Conservation (phyloP, 2,113 vertebrate genomes). For the Ceratotherium simum region DNA sequence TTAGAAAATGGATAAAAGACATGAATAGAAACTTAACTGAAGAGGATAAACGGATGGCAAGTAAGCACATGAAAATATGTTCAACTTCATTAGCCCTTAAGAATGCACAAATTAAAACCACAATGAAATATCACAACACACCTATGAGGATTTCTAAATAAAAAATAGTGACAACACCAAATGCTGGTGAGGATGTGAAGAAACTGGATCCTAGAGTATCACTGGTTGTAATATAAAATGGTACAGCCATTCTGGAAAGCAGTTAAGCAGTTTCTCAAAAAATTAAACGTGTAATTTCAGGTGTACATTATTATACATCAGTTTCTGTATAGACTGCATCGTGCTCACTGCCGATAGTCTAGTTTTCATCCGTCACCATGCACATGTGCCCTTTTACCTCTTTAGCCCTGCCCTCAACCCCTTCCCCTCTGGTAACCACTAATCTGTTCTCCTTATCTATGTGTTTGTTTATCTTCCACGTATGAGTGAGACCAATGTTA, state of each 20-base stretch:
- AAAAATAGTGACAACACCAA: background rate
- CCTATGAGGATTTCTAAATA: background rate
- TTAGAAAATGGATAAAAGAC: background rate
- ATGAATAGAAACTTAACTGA: background rate
- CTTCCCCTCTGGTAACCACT: no score
- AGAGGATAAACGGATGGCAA: background rate
- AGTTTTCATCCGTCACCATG: no score
- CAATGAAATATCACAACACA: background rate
- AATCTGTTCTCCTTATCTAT: no score
- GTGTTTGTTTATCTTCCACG: no score
- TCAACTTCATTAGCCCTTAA: background rate
- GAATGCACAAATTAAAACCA: background rate
- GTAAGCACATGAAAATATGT: background rate
- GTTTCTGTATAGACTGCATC: no score
- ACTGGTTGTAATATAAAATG: background rate
- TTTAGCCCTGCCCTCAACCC: no score
- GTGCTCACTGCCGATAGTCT: no score
- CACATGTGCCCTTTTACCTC: no score
- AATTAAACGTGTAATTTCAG: background rate
- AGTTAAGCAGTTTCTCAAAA: background rate
- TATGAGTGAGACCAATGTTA: no score
- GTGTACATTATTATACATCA: no score
- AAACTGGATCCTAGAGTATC: background rate
- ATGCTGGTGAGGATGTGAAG: background rate
- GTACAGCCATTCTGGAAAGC: background rate